Evolutionary conservation across 2,113 vertebrate species (phyloP).

Genomic region (Xenus cinereus): DNA sequence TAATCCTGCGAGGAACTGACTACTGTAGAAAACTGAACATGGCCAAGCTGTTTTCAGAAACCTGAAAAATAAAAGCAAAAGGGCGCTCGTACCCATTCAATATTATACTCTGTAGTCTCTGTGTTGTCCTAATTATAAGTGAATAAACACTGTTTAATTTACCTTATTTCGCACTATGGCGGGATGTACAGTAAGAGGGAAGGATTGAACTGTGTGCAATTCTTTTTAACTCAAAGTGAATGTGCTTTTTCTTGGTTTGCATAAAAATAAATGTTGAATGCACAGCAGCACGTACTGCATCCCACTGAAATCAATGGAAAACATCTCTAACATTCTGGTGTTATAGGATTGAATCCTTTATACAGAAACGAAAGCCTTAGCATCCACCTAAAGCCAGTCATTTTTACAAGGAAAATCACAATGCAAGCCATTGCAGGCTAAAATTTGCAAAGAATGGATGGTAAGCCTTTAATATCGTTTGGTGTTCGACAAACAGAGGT

Average conservation of each 20-base stretch:
- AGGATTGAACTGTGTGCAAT: background rate
- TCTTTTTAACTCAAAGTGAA: background rate
- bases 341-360: background rate
- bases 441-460: background rate
- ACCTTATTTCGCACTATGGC: background rate
- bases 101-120: background rate
- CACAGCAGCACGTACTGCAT: background rate
- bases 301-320: background rate
- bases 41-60: background rate
- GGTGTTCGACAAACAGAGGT: background rate
- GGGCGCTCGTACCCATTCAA: background rate
- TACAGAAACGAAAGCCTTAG: accelerated
- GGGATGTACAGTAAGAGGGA: background rate
- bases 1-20: background rate
- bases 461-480: background rate
- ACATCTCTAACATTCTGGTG: background rate
- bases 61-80: background rate
- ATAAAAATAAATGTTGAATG: background rate
- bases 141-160: background rate
- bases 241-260: background rate
- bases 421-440: background rate
- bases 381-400: background rate
- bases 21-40: background rate
- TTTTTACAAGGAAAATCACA: background rate
- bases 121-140: background rate